Percentiles rank a stretch among this genome's conserved stretches.
Conservation (phyloP, 2,113 vertebrate species). For the Parotia lawesii region DNA sequence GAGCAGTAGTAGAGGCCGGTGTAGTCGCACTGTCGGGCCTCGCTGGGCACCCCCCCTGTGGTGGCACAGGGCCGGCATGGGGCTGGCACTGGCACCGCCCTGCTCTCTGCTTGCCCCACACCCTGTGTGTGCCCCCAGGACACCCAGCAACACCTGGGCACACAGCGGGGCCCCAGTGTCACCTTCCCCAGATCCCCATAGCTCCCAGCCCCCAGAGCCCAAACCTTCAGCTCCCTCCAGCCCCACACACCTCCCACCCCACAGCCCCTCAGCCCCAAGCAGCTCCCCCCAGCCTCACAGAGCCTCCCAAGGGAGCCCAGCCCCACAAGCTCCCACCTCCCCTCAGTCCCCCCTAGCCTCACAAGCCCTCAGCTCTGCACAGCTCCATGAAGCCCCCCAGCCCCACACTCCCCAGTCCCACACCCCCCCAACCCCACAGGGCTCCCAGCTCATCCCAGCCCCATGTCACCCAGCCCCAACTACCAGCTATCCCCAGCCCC, state of each 20-base stretch:
- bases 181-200: background rate
- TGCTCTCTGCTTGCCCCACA: background rate
- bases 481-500: background rate
- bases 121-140: background rate
- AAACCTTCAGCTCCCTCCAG: background rate
- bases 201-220: background rate
- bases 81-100: fast-evolving
- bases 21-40: constrained; percentile 96
- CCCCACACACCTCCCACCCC: background rate
- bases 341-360: background rate
- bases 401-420: background rate
- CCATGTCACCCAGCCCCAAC: background rate
- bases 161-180: fast-evolving
- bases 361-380: background rate
- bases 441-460: background rate
- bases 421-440: background rate
- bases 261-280: background rate
- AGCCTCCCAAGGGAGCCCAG: background rate
- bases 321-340: background rate
- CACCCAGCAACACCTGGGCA: background rate
- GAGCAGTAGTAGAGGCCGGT: constrained; percentile 96
- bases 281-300: background rate
- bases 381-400: background rate
- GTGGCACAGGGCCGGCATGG: background rate
- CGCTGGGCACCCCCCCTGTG: constrained; percentile 86